These are phyloP conservation scores for Nomada ferruginata DNA, from an alignment of 2,888 invertebrate genomes.

Conservation along the genomic window DNA sequence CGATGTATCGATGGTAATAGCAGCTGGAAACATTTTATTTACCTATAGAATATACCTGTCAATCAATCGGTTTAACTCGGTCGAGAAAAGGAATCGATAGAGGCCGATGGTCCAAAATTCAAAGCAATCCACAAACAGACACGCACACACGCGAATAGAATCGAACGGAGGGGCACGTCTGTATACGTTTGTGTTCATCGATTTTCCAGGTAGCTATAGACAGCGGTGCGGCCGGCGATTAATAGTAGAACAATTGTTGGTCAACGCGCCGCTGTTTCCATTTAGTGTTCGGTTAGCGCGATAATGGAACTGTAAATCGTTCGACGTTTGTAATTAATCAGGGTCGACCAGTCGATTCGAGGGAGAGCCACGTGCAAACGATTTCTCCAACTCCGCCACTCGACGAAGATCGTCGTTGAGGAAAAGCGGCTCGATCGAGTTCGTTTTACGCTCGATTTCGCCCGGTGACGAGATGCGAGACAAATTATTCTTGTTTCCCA, in stretches of 20 bases:
- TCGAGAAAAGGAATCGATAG: conserved; percentile 25
- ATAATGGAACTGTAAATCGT: conserved; percentile 70
- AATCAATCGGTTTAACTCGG: conserved; percentile 47
- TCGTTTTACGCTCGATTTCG: background rate
- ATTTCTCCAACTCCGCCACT: conserved; percentile 44
- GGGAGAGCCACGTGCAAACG: conserved; percentile 49
- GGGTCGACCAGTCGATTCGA: conserved; percentile 63
- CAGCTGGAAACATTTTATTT: background rate
- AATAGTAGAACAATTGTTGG: conserved; percentile 63
- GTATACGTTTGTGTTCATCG: conserved; percentile 29
- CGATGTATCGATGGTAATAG: conserved; percentile 13
- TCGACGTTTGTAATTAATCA: conserved; percentile 69
- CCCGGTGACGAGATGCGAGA: background rate
- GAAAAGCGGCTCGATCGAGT: conserved; percentile 4
- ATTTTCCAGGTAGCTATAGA: conserved; percentile 50
- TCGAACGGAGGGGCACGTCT: background rate
- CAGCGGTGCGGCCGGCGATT: conserved; percentile 53
- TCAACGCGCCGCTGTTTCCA: conserved; percentile 63
- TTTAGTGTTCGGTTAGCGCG: conserved; percentile 64
- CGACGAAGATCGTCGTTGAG: conserved; percentile 18
- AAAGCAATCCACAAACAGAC: background rate
- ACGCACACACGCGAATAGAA: background rate
- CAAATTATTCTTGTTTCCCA: background rate
- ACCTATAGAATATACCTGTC: conserved; percentile 36
- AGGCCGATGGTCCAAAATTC: conserved; percentile 25